Evolutionary conservation across 1,140 invertebrate genomes (phyloP).

Genomic region (Anastrepha ludens): DNA sequence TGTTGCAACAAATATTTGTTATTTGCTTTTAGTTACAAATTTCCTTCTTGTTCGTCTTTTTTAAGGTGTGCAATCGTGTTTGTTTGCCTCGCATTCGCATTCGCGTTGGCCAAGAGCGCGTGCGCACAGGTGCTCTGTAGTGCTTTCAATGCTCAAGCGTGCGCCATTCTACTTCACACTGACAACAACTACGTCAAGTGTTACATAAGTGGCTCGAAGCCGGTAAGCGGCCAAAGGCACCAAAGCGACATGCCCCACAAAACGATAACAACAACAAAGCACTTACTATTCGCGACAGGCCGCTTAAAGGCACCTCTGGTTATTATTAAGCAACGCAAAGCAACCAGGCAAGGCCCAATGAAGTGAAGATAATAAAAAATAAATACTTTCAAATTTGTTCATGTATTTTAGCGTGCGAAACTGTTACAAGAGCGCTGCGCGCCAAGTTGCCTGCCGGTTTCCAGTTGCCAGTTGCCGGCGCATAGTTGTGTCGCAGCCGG

Average conservation of each 20-base stretch:
- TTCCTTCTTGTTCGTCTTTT: not conserved
- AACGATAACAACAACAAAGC: slow-evolving; percentile 13
- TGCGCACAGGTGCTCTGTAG: slow-evolving; percentile 23
- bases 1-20: not conserved
- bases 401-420: slow-evolving; percentile 24
- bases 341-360: not conserved
- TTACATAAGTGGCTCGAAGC: not conserved
- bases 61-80: not conserved
- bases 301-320: not conserved
- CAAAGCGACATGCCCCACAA: no score
- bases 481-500: not conserved
- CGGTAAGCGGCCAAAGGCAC: no score
- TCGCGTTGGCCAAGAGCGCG: slow-evolving; percentile 16
- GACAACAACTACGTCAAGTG: not conserved
- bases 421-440: not conserved
- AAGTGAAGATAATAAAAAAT: slow-evolving; percentile 31
- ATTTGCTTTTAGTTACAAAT: not conserved
- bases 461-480: not conserved
- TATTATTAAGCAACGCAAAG: no score
- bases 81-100: not conserved
- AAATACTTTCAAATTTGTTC: slow-evolving; percentile 20
- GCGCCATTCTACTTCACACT: not conserved
- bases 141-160: not conserved
- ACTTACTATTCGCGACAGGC: not conserved
- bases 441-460: not conserved